These are phyloP conservation scores for Cosmia trapezina DNA, from an alignment of 2,888 invertebrate species.

Conservation along the genomic window DNA sequence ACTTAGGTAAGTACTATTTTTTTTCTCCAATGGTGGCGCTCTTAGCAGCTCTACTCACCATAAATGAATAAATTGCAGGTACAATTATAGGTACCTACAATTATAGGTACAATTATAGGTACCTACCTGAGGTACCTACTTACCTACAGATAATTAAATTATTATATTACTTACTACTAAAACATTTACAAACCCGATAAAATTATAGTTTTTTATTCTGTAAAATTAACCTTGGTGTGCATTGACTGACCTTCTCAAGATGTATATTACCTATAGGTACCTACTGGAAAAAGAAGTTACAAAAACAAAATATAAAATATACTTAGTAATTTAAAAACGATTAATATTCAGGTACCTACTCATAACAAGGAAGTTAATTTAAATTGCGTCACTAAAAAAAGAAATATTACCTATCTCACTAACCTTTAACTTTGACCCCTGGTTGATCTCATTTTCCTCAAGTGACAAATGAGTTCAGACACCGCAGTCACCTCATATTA, in stretches of 20 bases:
- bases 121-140: too few relatives aligned
- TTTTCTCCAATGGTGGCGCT: too few relatives aligned
- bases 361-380: neutral
- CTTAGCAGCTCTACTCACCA: too few relatives aligned
- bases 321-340: neutral
- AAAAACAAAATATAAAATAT: neutral
- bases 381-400: neutral
- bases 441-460: slow-evolving; percentile 65
- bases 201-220: neutral
- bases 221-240: neutral
- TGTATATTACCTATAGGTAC: too few relatives aligned
- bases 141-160: neutral
- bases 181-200: neutral
- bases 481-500: slow-evolving; percentile 65
- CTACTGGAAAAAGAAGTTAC: neutral
- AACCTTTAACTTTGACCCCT: slow-evolving; percentile 67
- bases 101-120: too few relatives aligned
- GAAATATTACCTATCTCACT: slow-evolving; percentile 11
- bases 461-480: slow-evolving; percentile 72
- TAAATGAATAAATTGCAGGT: neutral
- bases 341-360: neutral
- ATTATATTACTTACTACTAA: neutral
- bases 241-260: neutral
- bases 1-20: too few relatives aligned
- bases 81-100: too few relatives aligned